Percentiles rank a stretch among this genome's conserved stretches.
These are phyloP conservation scores for Montipora efflorescens DNA, from an alignment of 64 coral and sea anemone genomes.

Conservation along the genomic window DNA sequence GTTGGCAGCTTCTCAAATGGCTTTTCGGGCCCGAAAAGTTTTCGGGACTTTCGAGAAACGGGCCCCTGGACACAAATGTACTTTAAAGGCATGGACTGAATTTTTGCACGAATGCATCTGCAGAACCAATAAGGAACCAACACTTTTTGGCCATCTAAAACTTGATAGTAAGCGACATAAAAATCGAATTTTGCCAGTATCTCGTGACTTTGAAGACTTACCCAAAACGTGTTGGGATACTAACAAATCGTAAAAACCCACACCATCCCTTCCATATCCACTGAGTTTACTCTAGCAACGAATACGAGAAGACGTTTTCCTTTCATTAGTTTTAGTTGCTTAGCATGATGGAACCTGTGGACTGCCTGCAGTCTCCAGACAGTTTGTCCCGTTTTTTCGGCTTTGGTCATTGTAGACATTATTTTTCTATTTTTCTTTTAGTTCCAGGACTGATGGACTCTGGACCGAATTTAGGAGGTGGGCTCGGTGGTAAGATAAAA, in stretches of 20 bases:
- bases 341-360: background rate
- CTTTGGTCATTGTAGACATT: too few relatives aligned
- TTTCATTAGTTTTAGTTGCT: background rate
- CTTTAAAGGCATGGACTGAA: background rate
- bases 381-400: background rate
- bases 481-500: background rate
- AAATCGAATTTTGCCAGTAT: too few relatives aligned
- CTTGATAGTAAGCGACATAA: background rate
- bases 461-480: conserved; percentile 20
- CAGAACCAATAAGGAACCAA: background rate
- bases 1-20: too few relatives aligned
- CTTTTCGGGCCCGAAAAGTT: too few relatives aligned
- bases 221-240: too few relatives aligned
- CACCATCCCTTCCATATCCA: background rate
- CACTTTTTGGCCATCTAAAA: background rate
- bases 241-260: too few relatives aligned
- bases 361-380: background rate
- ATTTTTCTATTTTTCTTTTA: background rate
- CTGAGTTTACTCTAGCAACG: background rate
- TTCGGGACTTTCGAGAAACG: too few relatives aligned
- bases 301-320: conserved; percentile 38
- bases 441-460: conserved; percentile 52
- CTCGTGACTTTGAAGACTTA: too few relatives aligned
- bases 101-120: background rate
- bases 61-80: too few relatives aligned